These are phyloP conservation scores for Phenacoccus solenopsis DNA, from an alignment of 1,140 invertebrate species.

Conservation along the genomic window DNA sequence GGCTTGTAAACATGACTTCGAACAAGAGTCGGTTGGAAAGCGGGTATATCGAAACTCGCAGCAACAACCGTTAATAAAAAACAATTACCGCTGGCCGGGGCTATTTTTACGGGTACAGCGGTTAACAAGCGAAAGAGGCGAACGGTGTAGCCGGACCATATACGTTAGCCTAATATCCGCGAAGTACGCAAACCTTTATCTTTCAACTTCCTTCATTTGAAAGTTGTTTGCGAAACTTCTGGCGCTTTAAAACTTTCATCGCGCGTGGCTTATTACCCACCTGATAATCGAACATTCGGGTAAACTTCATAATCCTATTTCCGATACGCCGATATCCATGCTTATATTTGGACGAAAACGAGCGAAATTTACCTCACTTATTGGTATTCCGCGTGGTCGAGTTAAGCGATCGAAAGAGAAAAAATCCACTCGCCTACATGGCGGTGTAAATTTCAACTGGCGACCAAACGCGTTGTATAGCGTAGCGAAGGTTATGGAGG, in stretches of 20 bases:
- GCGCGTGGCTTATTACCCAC: background rate
- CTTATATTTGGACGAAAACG: background rate
- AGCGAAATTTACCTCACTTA: background rate
- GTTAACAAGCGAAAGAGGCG: background rate
- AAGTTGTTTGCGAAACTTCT: background rate
- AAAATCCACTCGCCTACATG: no score
- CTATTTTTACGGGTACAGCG: background rate
- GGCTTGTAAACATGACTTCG: no score
- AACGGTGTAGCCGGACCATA: background rate
- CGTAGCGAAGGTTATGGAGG: no score
- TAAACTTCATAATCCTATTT: background rate
- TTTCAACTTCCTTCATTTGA: background rate
- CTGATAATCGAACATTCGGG: background rate
- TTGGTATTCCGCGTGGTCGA: background rate
- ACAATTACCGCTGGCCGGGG: background rate
- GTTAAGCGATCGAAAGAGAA: background rate
- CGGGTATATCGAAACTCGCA: background rate
- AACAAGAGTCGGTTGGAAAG: no score
- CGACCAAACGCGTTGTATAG: no score
- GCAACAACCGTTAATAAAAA: background rate
- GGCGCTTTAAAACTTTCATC: background rate
- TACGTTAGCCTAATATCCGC: background rate
- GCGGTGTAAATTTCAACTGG: no score
- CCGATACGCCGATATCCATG: background rate
- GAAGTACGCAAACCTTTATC: background rate